Evolutionary conservation across 2,888 invertebrate species (phyloP).

Genomic region (Lissonota sp.): DNA sequence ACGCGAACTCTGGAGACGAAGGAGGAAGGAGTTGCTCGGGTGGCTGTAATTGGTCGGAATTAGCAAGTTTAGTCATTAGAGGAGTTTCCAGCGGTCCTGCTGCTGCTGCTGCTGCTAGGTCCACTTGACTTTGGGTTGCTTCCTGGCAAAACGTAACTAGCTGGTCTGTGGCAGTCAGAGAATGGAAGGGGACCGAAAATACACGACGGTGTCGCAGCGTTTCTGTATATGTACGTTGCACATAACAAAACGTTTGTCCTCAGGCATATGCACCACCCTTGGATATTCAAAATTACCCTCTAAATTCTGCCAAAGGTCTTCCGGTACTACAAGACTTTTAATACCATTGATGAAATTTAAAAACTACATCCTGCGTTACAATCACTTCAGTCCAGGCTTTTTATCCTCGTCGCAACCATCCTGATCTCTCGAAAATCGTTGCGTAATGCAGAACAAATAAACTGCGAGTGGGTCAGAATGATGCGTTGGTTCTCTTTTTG

Average conservation of each 20-base stretch:
- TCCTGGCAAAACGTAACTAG: constrained; percentile 72
- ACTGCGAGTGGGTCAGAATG: constrained; percentile 2
- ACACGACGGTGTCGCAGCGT: constrained; percentile 47
- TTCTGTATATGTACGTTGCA: constrained; percentile 7
- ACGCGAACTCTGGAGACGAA: constrained; percentile 53
- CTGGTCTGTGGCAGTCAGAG: constrained; percentile 44
- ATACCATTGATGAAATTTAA: not conserved
- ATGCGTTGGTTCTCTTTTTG: constrained; percentile 53
- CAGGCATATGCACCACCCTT: constrained; percentile 11
- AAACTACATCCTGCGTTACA: not conserved
- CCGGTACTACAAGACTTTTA: not conserved
- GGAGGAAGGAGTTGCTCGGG: constrained; percentile 69
- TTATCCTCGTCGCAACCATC: constrained; percentile 26
- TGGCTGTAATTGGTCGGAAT: constrained; percentile 83
- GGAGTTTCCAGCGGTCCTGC: constrained; percentile 80
- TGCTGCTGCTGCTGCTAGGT: constrained; percentile 59
- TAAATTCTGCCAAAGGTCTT: constrained; percentile 19
- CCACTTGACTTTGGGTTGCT: constrained; percentile 78
- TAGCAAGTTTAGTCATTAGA: constrained; percentile 84
- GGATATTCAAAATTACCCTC: constrained; percentile 43
- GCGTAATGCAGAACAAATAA: constrained; percentile 19
- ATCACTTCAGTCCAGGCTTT: not conserved
- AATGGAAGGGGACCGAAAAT: constrained; percentile 60
- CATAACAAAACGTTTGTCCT: constrained; percentile 44
- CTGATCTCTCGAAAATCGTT: constrained; percentile 41